A percentile compares a stretch with the other conserved stretches of the same genome.
phyloP scores from a whole-genome alignment of 2,797 vertebrate genomes.

The Phylloscopus collybita region DNA sequence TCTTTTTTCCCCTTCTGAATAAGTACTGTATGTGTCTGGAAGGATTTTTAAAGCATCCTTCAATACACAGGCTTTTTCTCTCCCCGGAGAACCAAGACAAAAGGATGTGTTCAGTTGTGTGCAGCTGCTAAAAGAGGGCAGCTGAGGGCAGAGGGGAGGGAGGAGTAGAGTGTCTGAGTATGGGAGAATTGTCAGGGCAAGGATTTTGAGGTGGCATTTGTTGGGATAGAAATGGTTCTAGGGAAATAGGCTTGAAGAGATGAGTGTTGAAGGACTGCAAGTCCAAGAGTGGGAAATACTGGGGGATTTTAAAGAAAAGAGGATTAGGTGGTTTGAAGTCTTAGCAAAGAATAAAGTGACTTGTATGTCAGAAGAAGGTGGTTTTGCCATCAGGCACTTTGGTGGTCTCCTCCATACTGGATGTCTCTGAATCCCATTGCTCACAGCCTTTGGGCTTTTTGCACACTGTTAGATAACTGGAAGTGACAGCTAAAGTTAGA shows the following conservation, averaged over 20 bases:
- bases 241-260: not conserved
- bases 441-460: not conserved
- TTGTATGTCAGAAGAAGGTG: not conserved
- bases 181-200: not conserved
- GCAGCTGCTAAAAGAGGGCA: slow-evolving; percentile 55
- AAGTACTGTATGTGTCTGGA: slow-evolving; percentile 34
- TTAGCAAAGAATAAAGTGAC: not conserved
- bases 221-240: not conserved
- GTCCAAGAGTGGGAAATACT: not conserved
- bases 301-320: not conserved
- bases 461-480: not conserved
- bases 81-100: slow-evolving; percentile 4
- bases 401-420: not conserved
- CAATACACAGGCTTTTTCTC: slow-evolving; percentile 45
- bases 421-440: not conserved
- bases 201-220: not conserved
- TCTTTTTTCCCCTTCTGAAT: not conserved
- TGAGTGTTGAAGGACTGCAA: not conserved
- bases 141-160: slow-evolving; percentile 6
- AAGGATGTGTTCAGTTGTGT: slow-evolving; percentile 33
- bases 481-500: not conserved
- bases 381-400: not conserved
- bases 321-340: not conserved
- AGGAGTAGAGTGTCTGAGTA: not conserved
- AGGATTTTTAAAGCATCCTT: slow-evolving; percentile 21